Base-by-base conservation (phyloP, 2,888 invertebrate species). In the Brachycybe producta region DNA sequence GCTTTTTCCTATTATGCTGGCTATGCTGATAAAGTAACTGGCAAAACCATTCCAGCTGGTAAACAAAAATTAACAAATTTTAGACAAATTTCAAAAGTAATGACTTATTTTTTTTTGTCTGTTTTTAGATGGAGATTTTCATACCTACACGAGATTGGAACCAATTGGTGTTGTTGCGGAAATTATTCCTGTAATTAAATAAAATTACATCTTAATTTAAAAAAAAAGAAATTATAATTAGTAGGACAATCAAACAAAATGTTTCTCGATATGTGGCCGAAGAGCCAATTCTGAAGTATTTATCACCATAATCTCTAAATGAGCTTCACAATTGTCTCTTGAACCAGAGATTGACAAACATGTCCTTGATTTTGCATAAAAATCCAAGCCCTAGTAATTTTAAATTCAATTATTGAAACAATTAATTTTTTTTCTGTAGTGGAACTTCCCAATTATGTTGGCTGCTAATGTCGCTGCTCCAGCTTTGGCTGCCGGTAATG, bases 1-100 rank as follows among this genome's bases (percentile, higher is more conserved):
- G 55, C 60, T 3, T 45, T 71, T 11, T 61, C 61, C 5, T 84
- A 84, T 61, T 84, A 82, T 65, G 87, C 86, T 52, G 87, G 88
- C 26, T 86, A 80, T 78, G 79, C 82, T 43, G 88, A 90, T 65
- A 90, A 91, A 69, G 80, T 82, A 61, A 80, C 82, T 60, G 90
- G 90, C 17, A 78, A 80, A 58, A 85, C 84, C 1, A 81, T 88
- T 57, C 87, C 87, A 13, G 70, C 79, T 51, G 78, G 80, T 74
- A 64, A 64, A 21, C 21, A 38, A 19, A 8, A n/a, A n/a, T n/a
- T n/a, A n/a, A 11, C 7, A 28, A 21, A 11, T 11, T 15, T 7
- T 21, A 42, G 7, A 15, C 7, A 15, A 17, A 27, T 4, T 7
- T 8, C n/a, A n/a, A n/a, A n/a, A n/a, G n/a, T n/a, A n/a, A n/a